A percentile compares a stretch with the other conserved stretches of the same genome.
Conservation (phyloP, 2,888 invertebrate species). For the Vandiemenella viatica region DNA sequence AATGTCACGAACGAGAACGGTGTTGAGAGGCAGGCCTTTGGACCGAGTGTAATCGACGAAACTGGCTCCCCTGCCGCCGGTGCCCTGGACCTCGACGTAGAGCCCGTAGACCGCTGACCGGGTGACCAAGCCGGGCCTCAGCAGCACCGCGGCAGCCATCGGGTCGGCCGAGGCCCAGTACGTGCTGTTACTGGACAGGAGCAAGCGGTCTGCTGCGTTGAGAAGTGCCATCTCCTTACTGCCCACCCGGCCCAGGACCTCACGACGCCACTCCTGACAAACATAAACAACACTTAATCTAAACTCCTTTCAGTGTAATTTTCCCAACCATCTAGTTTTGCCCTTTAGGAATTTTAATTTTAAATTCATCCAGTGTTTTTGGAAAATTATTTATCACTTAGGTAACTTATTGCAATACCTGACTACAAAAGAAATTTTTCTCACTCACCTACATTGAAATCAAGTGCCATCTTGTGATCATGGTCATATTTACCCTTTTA, state of each 20-base stretch:
- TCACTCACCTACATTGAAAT: no score
- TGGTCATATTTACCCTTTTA: no score
- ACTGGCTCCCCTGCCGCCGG: background rate
- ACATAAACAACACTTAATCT: no score
- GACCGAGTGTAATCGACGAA: slow-evolving; percentile 6
- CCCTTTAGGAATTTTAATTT: no score
- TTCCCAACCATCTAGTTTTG: no score
- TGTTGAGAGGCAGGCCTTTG: background rate
- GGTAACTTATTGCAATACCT: no score
- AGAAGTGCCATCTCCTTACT: slow-evolving; percentile 32
- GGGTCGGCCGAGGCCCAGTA: slow-evolving; percentile 5
- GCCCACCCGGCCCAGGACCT: slow-evolving; percentile 29
- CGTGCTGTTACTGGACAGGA: background rate
- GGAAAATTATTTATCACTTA: no score
- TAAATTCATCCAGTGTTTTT: no score
- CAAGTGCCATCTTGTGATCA: no score
- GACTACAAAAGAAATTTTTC: no score
- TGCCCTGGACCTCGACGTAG: background rate
- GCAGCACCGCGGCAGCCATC: background rate
- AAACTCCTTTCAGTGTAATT: no score
- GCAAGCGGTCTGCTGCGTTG: slow-evolving; percentile 31
- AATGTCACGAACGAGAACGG: slow-evolving; percentile 1
- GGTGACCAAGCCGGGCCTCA: background rate
- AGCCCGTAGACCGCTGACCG: background rate
- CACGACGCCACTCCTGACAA: slow-evolving; percentile 36